Evolutionary conservation across 92 coral and sea anemone genomes (phyloP), one percentile per base, ranked within the genome.

Genomic region (Parazoanthus darwini): DNA sequence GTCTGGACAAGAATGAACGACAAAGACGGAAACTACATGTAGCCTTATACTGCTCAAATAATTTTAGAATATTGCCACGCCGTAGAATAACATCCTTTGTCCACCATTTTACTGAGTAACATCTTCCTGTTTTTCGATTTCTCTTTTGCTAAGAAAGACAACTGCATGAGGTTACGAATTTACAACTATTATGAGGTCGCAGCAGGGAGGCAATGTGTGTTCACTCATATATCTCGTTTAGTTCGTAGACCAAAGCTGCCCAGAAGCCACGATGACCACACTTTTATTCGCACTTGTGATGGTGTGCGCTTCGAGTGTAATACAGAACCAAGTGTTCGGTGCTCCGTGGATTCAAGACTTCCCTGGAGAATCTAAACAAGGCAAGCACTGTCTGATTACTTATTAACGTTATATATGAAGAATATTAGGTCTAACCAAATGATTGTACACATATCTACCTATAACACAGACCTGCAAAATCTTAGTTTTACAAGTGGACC

Each of bases 271-370:
- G 38, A 79, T 79, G 82, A 48, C 66, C 26, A 79, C 36, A 25
- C 56, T 29, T 46, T 25, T 20, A 16, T 9, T 66, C 37, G 3
- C 56, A 11, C 37, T 82, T 29, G 25, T 82, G 54, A 63, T 65
- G 8, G 73, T 82, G 44, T 38, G 54, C 6, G 76, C 58, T 39
- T 65, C 77, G 8, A 5, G 22, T 67, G 37, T 71, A 37, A 15
- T 82, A 67, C 23, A 37, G 46, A 42, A 82, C 13, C 39, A 44
- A 42, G 74, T 44, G 8, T 67, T 42, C 33, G 29, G 86, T 42
- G 86, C 77, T 42, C 86, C 86, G 73, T 44, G 76, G 76, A 23
- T 7, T 9, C 86, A 26, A 37, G 51, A 42, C 8, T 43, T 82
- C 36, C 54, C 86, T 8, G 14, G 37, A 29, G 35, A 65, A 67